Evolutionary conservation across 2,113 vertebrate genomes (phyloP).

Genomic region (Microcebus murinus): DNA sequence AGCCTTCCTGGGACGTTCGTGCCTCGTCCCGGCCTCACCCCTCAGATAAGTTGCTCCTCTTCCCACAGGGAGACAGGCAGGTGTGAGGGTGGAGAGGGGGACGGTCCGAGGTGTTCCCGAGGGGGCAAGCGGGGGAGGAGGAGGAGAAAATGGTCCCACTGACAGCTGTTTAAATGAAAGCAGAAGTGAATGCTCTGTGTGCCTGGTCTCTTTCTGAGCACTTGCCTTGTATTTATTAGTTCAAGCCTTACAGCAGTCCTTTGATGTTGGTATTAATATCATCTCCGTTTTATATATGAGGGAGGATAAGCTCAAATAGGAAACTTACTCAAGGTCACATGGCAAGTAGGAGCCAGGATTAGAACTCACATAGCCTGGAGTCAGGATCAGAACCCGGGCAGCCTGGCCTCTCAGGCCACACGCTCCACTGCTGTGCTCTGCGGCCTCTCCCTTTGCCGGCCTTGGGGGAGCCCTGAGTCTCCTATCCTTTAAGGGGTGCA

Average conservation of each 20-base stretch:
- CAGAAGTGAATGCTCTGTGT: rapidly evolving
- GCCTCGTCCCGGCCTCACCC: neutral
- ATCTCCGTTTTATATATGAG: rapidly evolving
- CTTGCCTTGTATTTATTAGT: neutral
- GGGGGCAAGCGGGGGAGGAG: neutral
- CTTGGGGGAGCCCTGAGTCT: neutral
- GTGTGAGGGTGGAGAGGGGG: rapidly evolving
- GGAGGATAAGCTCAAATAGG: neutral
- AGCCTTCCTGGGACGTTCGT: rapidly evolving
- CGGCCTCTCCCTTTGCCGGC: neutral
- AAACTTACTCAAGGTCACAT: neutral
- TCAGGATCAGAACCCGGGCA: neutral
- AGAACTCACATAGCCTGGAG: neutral
- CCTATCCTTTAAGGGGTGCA: neutral
- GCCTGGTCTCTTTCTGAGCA: neutral
- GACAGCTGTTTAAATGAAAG: neutral
- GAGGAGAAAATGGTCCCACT: neutral
- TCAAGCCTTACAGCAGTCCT: neutral
- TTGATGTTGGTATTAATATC: neutral
- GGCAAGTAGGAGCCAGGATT: neutral
- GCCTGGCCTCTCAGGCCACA: neutral
- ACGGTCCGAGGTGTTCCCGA: neutral
- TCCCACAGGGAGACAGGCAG: neutral
- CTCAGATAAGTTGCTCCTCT: neutral
- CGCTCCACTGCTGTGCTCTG: neutral